phyloP scores from a whole-genome alignment of 1,140 invertebrate species.

The Zelostemma sp. region DNA sequence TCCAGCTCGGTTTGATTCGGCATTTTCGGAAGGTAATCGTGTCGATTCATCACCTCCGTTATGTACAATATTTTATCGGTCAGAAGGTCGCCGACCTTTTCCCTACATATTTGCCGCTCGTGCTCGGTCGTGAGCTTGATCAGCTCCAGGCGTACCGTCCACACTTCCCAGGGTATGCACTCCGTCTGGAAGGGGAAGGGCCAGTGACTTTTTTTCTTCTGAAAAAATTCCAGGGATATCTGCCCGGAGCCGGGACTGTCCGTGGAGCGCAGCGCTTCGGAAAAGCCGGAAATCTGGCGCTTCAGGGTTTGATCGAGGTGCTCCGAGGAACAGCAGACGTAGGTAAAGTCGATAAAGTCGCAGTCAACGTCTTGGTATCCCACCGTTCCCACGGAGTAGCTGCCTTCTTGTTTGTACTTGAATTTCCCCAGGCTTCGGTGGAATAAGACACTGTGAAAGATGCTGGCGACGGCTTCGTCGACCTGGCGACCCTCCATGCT shows the following conservation, averaged over 20 bases:
- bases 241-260: constrained; percentile 82
- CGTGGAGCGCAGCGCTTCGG: constrained; percentile 83
- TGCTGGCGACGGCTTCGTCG: constrained; percentile 92
- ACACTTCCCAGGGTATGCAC: constrained; percentile 97
- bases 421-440: constrained; percentile 96
- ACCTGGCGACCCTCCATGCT: constrained; percentile 93
- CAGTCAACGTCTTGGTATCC: constrained; percentile 97
- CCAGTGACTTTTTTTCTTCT: constrained; percentile 90
- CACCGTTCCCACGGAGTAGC: constrained; percentile 94
- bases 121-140: constrained; percentile 88
- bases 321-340: constrained; percentile 92
- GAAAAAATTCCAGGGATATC: constrained; percentile 96
- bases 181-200: constrained; percentile 81
- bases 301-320: constrained; percentile 82
- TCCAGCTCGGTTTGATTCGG: constrained; percentile 93
- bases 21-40: constrained; percentile 96
- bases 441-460: constrained; percentile 96
- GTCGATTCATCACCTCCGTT: constrained; percentile 93
- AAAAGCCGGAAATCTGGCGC: constrained; percentile 87
- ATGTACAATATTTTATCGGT: constrained; percentile 95
- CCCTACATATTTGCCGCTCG: constrained; percentile 87
- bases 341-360: constrained; percentile 97
- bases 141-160: constrained; percentile 92
- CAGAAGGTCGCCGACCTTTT: constrained; percentile 91
- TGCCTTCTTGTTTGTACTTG: constrained; percentile 92